These are phyloP conservation scores for Dryadula phaetusa DNA, from an alignment of 2,888 invertebrate species.

Conservation along the genomic window DNA sequence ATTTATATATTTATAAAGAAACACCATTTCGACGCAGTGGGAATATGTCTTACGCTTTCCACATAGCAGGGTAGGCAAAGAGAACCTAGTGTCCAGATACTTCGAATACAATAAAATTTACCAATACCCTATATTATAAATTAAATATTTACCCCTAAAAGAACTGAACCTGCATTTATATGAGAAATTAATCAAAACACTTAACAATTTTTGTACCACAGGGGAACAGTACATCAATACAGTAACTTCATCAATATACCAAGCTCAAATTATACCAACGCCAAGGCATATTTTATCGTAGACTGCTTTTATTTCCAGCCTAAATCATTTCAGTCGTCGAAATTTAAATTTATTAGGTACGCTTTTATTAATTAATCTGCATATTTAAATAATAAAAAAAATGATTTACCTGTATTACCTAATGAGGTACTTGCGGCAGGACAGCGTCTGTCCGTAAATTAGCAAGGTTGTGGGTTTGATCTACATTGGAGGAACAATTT, in stretches of 20 bases:
- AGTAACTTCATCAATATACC: constrained; percentile 7
- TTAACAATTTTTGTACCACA: neutral
- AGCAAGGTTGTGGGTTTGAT: too few relatives aligned
- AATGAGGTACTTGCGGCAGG: too few relatives aligned
- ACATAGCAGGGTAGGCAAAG: too few relatives aligned
- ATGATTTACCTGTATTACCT: neutral
- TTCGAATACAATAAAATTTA: too few relatives aligned
- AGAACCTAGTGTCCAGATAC: too few relatives aligned
- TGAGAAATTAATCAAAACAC: neutral
- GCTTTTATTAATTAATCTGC: constrained; percentile 9
- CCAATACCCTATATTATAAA: too few relatives aligned
- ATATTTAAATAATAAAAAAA: constrained; percentile 15
- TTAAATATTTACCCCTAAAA: neutral
- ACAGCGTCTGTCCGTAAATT: too few relatives aligned
- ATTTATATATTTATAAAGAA: neutral
- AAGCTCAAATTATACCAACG: constrained; percentile 1
- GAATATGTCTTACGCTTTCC: neutral
- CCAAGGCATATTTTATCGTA: constrained; percentile 14
- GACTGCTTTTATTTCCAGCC: constrained; percentile 22
- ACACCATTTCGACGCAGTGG: neutral
- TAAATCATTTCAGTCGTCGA: constrained; percentile 29
- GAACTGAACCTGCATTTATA: neutral
- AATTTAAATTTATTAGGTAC: constrained; percentile 28
- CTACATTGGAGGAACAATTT: too few relatives aligned
- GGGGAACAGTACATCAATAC: neutral